phyloP scores from a whole-genome alignment of 2,113 vertebrate genomes.

The Motacilla alba region DNA sequence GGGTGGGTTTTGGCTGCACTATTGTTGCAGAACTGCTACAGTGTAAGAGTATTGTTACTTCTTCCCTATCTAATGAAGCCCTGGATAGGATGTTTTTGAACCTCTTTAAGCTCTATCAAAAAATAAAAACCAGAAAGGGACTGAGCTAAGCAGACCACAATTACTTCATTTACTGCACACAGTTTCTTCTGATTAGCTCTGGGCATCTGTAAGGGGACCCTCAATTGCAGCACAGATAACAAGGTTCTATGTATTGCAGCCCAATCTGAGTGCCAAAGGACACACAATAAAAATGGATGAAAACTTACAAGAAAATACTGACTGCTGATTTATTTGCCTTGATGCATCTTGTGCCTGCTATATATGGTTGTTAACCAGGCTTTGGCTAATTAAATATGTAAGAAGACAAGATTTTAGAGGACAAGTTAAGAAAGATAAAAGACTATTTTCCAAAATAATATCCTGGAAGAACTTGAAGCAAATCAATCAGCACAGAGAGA shows the following conservation, averaged over 20 bases:
- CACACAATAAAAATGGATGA: not conserved
- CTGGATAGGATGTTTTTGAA: not conserved
- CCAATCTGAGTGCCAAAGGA: not conserved
- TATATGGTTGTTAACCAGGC: not conserved
- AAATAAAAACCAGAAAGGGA: not conserved
- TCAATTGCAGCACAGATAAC: slow-evolving; percentile 6
- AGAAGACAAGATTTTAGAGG: slow-evolving; percentile 9
- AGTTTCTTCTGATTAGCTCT: not conserved
- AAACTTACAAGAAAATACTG: not conserved
- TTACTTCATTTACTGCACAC: not conserved
- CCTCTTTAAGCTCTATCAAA: not conserved
- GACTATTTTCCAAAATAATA: not conserved
- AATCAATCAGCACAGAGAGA: not conserved
- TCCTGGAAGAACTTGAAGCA: not conserved
- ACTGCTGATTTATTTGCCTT: not conserved
- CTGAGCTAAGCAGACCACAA: not conserved
- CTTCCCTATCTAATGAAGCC: not conserved
- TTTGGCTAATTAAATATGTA: slow-evolving; percentile 3
- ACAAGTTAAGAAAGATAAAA: not conserved
- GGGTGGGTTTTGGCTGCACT: not conserved
- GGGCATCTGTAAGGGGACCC: not conserved
- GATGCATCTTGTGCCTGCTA: not conserved
- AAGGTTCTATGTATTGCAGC: not conserved
- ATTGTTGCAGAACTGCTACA: not conserved
- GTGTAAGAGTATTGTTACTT: not conserved